A percentile compares a stretch with the other conserved stretches of the same genome.
Evolutionary conservation across 2,888 invertebrate species (phyloP).

Genomic region (Zonitis immaculata): DNA sequence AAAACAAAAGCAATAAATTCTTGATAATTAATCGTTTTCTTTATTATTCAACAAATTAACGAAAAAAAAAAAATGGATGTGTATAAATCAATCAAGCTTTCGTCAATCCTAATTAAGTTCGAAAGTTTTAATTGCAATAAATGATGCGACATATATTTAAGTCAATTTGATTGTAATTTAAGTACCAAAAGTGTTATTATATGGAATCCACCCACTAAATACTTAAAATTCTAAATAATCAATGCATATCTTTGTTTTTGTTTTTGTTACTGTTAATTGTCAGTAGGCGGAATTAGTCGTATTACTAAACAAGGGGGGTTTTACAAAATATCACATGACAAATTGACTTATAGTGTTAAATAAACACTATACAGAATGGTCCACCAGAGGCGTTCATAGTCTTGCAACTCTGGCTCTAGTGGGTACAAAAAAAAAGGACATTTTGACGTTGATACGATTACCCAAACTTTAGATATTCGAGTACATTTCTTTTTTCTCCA

Average conservation of each 20-base stretch:
- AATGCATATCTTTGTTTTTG: not conserved
- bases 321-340: constrained; percentile 14
- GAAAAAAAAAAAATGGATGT: not conserved
- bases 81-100: constrained; percentile 1
- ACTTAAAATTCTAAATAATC: not conserved
- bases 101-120: constrained; percentile 4
- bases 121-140: constrained; percentile 8
- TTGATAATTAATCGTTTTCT: not conserved
- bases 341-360: constrained; percentile 12
- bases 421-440: no score
- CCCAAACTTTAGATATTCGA: no score
- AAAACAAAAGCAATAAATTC: constrained; percentile 11
- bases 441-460: no score
- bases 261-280: constrained; percentile 24
- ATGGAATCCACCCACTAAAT: constrained; percentile 5
- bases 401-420: no score
- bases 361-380: no score
- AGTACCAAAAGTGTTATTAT: not conserved
- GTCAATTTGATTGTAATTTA: constrained; percentile 2
- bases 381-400: no score
- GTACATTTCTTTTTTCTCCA: no score
- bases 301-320: constrained; percentile 24
- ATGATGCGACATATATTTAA: constrained; percentile 9
- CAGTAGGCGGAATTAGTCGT: constrained; percentile 34
- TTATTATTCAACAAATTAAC: not conserved